phyloP scores from a whole-genome alignment of 1,140 invertebrate genomes.

The Brachionus sp. region DNA sequence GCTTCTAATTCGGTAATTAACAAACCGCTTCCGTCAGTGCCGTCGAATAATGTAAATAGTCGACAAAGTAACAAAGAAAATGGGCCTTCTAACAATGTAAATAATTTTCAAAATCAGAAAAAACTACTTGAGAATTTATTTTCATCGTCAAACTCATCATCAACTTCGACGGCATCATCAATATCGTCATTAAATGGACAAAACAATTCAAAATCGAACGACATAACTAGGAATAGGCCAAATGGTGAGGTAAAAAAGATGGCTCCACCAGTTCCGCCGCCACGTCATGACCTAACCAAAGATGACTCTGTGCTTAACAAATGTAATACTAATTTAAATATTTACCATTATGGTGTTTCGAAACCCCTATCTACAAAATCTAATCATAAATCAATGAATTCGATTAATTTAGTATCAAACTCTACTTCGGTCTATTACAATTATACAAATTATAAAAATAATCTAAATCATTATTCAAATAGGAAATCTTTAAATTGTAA shows the following conservation, averaged over 20 bases:
- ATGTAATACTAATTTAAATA: constrained; percentile 42
- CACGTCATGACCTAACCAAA: neutral
- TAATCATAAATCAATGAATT: constrained; percentile 31
- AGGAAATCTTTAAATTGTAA: constrained; percentile 30
- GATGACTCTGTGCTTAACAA: neutral
- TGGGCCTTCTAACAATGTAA: neutral
- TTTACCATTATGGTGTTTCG: neutral
- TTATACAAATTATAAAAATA: neutral
- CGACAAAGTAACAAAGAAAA: constrained; percentile 29
- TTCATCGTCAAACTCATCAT: neutral
- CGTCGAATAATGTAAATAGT: neutral
- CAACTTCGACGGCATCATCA: neutral
- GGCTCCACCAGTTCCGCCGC: constrained; percentile 24
- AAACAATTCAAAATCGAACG: neutral
- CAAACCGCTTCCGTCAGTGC: constrained; percentile 1
- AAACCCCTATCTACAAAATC: neutral
- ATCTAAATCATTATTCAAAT: neutral
- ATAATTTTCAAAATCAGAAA: constrained; percentile 33
- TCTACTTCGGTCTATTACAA: constrained; percentile 19
- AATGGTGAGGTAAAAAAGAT: constrained; percentile 28
- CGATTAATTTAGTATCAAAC: constrained; percentile 22
- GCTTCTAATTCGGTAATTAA: constrained; percentile 27
- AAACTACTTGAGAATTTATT: constrained; percentile 14
- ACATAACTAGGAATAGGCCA: neutral
- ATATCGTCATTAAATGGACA: constrained; percentile 14